Base-by-base conservation (phyloP, 2,888 invertebrate genomes). In the Neria commutata region DNA sequence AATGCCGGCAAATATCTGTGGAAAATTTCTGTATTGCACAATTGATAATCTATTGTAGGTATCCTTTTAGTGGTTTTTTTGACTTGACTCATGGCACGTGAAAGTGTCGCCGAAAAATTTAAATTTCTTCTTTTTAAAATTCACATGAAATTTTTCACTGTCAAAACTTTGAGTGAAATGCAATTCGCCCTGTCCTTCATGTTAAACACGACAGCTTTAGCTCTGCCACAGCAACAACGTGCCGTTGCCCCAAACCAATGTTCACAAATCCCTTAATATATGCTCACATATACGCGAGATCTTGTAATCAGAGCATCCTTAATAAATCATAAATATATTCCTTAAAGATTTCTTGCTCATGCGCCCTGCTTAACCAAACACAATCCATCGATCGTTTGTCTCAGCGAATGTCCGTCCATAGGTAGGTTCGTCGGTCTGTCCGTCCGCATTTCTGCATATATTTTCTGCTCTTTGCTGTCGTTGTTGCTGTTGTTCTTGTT, bases 301-400 rank as follows among this genome's bases (percentile, higher is more conserved):
- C 76, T 76, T 78, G 78, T 77, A 77, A 77, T 77, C 77, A 77
- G 76, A 74, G 72, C 73, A 75, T 77, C 77, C 78, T 77, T 77
- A 77, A 77, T 77, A 77, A 77, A 77, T 77, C 77, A 77, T 77
- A 78, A 75, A 77, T 76, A 76, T 75, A 76, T 76, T 69, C 76
- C 64, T 66, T 16, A 37, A 47, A 45, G 16, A 48, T 47, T 54
- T 42, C 21, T 42, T 42, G 14, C 34, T 40, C 5, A 29, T 45
- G 26, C 45, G 42, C 23, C 33, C 51, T 50, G 16, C 14, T 26
- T 17, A 25, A 29, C 8, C 25, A 21, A 19, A 11, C 49, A 24
- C 42, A 42, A 42, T 42, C 42, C 42, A 42, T 42, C 42, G 42
- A 42, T 42, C 42, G 42, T 42, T 42, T 42, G 42, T 42, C 42